Evolutionary conservation across 2,797 vertebrate genomes (phyloP), one percentile per base, ranked within the genome.

Genomic region (Chelonia mydas): DNA sequence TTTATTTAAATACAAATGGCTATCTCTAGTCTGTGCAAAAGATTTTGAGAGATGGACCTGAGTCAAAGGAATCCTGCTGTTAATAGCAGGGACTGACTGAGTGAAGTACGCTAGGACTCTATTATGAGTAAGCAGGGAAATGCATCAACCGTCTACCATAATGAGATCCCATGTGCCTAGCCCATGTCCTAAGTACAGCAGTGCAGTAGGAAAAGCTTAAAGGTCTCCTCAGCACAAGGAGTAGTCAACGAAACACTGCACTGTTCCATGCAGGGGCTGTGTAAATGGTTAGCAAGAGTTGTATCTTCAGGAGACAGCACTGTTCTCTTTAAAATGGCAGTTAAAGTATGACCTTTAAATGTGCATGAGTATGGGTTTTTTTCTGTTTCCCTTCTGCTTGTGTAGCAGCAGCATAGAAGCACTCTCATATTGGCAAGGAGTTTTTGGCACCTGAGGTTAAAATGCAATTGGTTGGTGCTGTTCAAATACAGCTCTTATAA

Each of bases 141-240:
- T 57, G 8, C 21, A 16, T 87, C 3, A 0, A 21, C 1, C 1
- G 1, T 47, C 10, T 11, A 61, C 74, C 11, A 17, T 17, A 77
- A 16, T 4, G 15, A 47, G 6, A 49, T 28, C 74, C 74, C 41
- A 28, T 27, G 27, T 77, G 27, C 13, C 27, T 77, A 49, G 45
- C 7, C 13, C 27, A 77, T 49, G 27, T 49, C 27, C 25, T 47
- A 17, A 47, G 15, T 31, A 47, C 7, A 31, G 74, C 45, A 77
- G 45, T 47, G 41, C 21, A 27, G 25, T 8, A 76, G 45, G 13
- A 49, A 31, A 77, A 77, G 27, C 27, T 77, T 47, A 31, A 77
- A 47, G 13, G 25, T 77, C 27, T 76, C 27, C 68, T 77, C 74
- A 41, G 4, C 12, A 3, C 25, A 28, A 17, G 74, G 6, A 54